Evolutionary conservation across 1,140 invertebrate genomes (phyloP).

Genomic region (Magallana angulata): DNA sequence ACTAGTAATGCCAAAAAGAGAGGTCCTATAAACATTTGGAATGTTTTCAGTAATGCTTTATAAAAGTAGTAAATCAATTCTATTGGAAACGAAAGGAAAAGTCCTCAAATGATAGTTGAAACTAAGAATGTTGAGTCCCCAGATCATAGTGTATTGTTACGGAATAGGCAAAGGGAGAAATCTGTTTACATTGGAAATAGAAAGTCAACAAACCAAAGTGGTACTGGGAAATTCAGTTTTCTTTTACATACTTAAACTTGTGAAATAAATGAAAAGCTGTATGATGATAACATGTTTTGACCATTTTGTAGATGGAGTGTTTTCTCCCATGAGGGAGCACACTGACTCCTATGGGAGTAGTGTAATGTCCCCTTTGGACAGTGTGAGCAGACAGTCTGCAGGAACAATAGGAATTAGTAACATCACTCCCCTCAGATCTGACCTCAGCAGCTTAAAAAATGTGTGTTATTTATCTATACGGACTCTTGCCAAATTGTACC

Average conservation of each 20-base stretch:
- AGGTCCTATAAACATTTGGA: too few relatives aligned
- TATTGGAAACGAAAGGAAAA: neutral
- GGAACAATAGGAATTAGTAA: neutral
- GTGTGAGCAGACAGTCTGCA: neutral
- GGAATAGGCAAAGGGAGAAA: too few relatives aligned
- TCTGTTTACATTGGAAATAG: too few relatives aligned
- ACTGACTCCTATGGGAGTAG: neutral
- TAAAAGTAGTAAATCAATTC: too few relatives aligned
- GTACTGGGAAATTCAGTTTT: neutral
- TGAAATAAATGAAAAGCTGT: too few relatives aligned
- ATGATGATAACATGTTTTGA: neutral
- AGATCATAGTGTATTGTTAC: neutral
- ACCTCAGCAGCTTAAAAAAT: neutral
- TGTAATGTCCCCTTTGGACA: neutral
- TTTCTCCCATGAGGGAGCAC: slow-evolving; percentile 22
- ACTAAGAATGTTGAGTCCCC: neutral
- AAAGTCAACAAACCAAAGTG: too few relatives aligned
- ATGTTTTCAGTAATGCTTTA: too few relatives aligned
- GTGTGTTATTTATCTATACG: neutral
- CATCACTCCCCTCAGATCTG: slow-evolving; percentile 11
- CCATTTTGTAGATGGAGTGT: neutral
- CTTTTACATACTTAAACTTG: too few relatives aligned
- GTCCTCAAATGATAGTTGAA: neutral
- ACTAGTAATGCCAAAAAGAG: neutral
- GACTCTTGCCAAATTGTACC: too few relatives aligned